Conservation (phyloP, 2,113 vertebrate species). For the Philantomba maxwellii region DNA sequence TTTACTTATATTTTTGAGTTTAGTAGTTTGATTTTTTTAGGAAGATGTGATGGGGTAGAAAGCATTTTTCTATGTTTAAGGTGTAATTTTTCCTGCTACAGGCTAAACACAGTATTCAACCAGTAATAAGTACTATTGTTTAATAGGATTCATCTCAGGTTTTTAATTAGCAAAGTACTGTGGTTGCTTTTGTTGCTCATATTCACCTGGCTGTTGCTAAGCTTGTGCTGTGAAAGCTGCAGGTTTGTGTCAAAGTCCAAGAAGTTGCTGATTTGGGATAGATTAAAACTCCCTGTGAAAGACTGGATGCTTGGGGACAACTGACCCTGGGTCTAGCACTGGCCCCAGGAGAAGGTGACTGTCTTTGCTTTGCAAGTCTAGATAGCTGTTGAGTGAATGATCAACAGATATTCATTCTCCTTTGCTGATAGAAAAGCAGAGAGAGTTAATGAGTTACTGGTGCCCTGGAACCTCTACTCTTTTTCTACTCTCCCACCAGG, state of each 20-base stretch:
- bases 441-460: not conserved
- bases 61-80: not conserved
- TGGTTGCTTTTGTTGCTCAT: not conserved
- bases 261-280: not conserved
- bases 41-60: not conserved
- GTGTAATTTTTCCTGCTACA: slow-evolving; percentile 10
- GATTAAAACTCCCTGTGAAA: not conserved
- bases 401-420: slow-evolving; percentile 1
- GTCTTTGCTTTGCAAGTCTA: not conserved
- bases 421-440: not conserved
- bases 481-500: not conserved
- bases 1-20: not conserved
- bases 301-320: not conserved
- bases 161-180: not conserved
- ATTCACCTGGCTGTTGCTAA: not conserved
- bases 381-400: not conserved
- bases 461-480: not conserved
- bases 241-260: not conserved
- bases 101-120: not conserved
- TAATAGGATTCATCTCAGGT: not conserved
- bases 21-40: slow-evolving; percentile 34
- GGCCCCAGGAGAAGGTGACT: not conserved
- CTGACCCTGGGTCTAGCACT: not conserved
- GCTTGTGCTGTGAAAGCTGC: not conserved
- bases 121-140: not conserved